Evolutionary conservation across 2,113 vertebrate species (phyloP), one percentile per base, ranked within the genome.

Genomic region (Pardalotus punctatus): DNA sequence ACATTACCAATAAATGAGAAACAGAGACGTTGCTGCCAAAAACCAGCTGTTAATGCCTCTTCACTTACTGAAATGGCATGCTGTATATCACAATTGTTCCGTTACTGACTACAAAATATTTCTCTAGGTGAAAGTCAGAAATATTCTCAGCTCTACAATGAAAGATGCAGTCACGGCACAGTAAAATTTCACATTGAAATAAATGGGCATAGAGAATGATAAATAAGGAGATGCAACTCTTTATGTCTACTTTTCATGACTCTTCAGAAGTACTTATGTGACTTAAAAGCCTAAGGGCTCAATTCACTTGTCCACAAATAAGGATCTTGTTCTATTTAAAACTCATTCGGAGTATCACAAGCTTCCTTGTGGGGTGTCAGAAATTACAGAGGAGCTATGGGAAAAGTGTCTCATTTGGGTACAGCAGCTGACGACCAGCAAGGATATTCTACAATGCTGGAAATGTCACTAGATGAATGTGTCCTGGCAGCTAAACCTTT

Each of bases 1-100:
- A 64, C 80, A 65, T 88, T 83, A 90, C 58, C 85, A 81, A 90
- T 94, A 93, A 84, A 88, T 87, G 66, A 94, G 81, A 85, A 91
- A 80, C 23, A 80, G 69, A 83, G 42, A 87, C 10, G 11, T 80
- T 10, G 2, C n/a, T 83, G 73, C 45, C 69, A 84, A 92, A 96
- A 91, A 80, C 90, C 29, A 81, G 18, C n/a, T 85, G 50, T 83
- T 93, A 77, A 64, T 91, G 42, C 28, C 33, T 87, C 43, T 81
- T 92, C 36, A 45, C 31, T 78, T 93, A 66, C 33, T 76, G 72
- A 95, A 86, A 81, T 78, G 56, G 24, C 38, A 62, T 66, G 33
- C 33, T 79, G 10, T 9, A 4, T 62, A 64, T 76, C 53, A 43
- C 62, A 78, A 64, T 81, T 82, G 3, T 80, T 78, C 35, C 85